These are phyloP conservation scores for Rhagophthalmus giganteus DNA, from an alignment of 2,888 invertebrate genomes.

Conservation along the genomic window DNA sequence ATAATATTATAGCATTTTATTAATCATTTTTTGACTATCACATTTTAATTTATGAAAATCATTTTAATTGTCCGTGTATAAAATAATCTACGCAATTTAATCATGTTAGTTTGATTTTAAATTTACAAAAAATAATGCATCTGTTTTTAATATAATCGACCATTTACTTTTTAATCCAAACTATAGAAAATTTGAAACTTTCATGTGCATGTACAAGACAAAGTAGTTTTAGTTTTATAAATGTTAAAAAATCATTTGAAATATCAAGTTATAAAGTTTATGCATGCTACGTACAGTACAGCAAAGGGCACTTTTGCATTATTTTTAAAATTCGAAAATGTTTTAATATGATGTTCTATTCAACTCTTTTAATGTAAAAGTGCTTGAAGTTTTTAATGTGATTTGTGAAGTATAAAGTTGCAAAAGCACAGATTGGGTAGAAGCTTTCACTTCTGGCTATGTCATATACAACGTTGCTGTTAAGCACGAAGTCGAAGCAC, in stretches of 20 bases:
- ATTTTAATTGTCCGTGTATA: background rate
- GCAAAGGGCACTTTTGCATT: slow-evolving; percentile 10
- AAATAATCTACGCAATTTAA: no score
- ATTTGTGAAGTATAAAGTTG: slow-evolving; percentile 12
- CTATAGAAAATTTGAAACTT: background rate
- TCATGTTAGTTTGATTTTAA: no score
- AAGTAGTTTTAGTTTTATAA: background rate
- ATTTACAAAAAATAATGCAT: no score
- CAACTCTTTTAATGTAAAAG: slow-evolving; percentile 14
- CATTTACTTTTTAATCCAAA: background rate
- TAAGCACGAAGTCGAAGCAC: no score
- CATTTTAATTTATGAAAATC: background rate
- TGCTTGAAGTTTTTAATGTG: slow-evolving; percentile 16
- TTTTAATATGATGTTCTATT: no score
- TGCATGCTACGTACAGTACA: background rate
- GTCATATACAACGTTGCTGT: slow-evolving; percentile 15
- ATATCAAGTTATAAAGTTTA: slow-evolving; percentile 1
- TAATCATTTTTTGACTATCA: slow-evolving; percentile 1
- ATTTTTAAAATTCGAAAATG: background rate
- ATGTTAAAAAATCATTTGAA: slow-evolving; percentile 1
- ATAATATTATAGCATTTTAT: slow-evolving; percentile 17
- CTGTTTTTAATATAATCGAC: slow-evolving; percentile 10
- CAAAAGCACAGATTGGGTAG: slow-evolving; percentile 17
- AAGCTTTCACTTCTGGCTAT: slow-evolving; percentile 25
- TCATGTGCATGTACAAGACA: background rate